Conservation (phyloP, 2,888 invertebrate species). For the Sisyra terminalis region DNA sequence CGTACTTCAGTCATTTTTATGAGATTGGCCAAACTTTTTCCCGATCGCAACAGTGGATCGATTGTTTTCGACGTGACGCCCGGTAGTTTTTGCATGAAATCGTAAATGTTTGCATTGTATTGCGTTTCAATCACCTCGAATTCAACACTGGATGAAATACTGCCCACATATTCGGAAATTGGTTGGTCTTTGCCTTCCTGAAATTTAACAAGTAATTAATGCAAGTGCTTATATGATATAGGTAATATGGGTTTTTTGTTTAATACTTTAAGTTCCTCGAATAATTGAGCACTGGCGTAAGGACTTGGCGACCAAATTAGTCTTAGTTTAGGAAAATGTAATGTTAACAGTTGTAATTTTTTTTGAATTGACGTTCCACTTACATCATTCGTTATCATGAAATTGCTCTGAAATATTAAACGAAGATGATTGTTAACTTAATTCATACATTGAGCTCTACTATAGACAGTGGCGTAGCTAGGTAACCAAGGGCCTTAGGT, state of each 20-base stretch:
- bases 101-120: constrained; percentile 42
- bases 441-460: too few relatives aligned
- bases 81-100: constrained; percentile 66
- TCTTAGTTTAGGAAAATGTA: constrained; percentile 86
- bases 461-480: too few relatives aligned
- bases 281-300: constrained; percentile 88
- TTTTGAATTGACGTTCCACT: constrained; percentile 66
- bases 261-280: constrained; percentile 79
- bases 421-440: too few relatives aligned
- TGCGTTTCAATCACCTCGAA: constrained; percentile 31
- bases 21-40: constrained; percentile 46
- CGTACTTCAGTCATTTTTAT: constrained; percentile 37
- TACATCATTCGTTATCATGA: constrained; percentile 60
- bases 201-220: constrained; percentile 10
- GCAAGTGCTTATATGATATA: not conserved
- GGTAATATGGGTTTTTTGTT: not conserved
- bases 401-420: constrained; percentile 45
- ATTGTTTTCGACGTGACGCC: constrained; percentile 82
- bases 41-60: constrained; percentile 55
- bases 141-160: constrained; percentile 49
- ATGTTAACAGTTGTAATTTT: constrained; percentile 79
- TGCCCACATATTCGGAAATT: constrained; percentile 49
- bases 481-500: too few relatives aligned
- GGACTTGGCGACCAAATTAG: constrained; percentile 95
- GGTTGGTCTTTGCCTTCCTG: constrained; percentile 73